phyloP scores from a whole-genome alignment of 2,888 invertebrate species.

The Rhamnusium bicolor region DNA sequence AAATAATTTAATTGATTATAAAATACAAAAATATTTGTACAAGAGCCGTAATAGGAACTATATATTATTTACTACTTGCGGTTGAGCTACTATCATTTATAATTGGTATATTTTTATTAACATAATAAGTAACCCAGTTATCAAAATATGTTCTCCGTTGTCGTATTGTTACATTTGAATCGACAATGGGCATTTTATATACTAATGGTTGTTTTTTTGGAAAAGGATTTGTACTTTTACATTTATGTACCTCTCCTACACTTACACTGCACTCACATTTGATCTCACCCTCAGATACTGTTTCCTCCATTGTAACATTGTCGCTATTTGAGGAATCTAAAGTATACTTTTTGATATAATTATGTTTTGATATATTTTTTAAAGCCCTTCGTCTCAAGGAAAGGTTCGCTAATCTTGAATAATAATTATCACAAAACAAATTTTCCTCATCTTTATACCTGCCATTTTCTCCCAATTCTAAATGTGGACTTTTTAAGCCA shows the following conservation, averaged over 20 bases:
- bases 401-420: not conserved
- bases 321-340: slow-evolving; percentile 43
- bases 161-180: slow-evolving; percentile 40
- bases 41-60: not conserved
- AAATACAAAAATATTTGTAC: not conserved
- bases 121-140: slow-evolving; percentile 64
- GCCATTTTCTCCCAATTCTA: slow-evolving; percentile 37
- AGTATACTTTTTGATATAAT: not conserved
- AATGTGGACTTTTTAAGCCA: not conserved
- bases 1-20: not conserved
- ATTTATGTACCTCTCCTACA: slow-evolving; percentile 63
- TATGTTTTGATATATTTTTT: slow-evolving; percentile 1
- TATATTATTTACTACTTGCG: slow-evolving; percentile 25
- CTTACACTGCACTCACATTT: slow-evolving; percentile 57
- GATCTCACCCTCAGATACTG: slow-evolving; percentile 60
- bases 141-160: slow-evolving; percentile 59
- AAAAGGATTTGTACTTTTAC: slow-evolving; percentile 33
- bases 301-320: slow-evolving; percentile 40
- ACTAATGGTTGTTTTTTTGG: not conserved
- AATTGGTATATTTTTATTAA: slow-evolving; percentile 38
- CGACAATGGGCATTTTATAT: slow-evolving; percentile 16
- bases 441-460: slow-evolving; percentile 53
- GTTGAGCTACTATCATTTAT: slow-evolving; percentile 44
- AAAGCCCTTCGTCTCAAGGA: not conserved
- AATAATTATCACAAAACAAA: slow-evolving; percentile 42